A percentile compares a stretch with the other conserved stretches of the same genome.
Evolutionary conservation across 2,113 vertebrate species (phyloP).

Genomic region (Butorides virescens): DNA sequence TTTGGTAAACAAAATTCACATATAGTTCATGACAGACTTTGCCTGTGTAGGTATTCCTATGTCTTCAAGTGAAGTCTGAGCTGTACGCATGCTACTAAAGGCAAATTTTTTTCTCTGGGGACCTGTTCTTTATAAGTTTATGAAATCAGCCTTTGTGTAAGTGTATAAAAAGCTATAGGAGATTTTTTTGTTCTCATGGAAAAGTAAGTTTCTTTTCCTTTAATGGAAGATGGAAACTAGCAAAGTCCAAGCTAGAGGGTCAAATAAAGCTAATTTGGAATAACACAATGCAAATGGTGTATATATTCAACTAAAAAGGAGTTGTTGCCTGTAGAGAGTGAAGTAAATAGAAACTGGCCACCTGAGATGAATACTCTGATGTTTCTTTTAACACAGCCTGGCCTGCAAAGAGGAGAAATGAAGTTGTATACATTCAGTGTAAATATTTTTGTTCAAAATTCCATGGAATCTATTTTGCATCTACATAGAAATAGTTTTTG

Average conservation of each 20-base stretch:
- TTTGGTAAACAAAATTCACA: neutral
- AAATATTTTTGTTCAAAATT: neutral
- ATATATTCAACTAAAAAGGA: neutral
- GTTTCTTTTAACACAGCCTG: neutral
- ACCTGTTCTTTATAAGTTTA: neutral
- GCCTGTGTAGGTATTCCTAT: neutral
- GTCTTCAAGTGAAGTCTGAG: neutral
- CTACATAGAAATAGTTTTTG: neutral
- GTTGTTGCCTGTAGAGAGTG: neutral
- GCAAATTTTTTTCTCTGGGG: neutral
- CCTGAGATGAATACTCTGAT: neutral
- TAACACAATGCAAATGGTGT: neutral
- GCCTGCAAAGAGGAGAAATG: neutral
- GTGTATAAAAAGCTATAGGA: neutral
- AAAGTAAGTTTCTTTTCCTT: neutral
- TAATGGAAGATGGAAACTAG: neutral
- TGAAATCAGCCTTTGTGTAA: neutral
- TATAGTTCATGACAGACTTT: neutral
- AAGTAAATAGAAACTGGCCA: neutral
- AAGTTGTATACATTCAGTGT: neutral
- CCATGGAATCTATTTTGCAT: neutral
- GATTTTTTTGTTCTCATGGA: neutral
- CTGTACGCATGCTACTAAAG: neutral
- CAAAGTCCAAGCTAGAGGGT: neutral
- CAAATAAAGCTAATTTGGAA: neutral